Percentiles rank a stretch among this genome's conserved stretches.
These are phyloP conservation scores for Sebastes nivosus DNA, from an alignment of 2,797 vertebrate species.

Conservation along the genomic window DNA sequence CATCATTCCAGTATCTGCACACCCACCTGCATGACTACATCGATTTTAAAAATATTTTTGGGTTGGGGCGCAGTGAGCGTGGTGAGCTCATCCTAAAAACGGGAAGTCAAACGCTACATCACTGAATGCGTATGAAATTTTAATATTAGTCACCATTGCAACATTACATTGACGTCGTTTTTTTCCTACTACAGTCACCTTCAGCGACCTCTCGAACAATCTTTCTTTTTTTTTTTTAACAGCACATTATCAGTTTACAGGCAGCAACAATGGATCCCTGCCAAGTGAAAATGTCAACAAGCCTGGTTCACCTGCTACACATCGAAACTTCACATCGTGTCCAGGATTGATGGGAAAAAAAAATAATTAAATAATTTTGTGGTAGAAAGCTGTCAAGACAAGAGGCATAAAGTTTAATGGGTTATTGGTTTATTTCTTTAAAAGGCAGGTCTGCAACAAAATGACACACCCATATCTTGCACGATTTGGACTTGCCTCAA, in stretches of 20 bases:
- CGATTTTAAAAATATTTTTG: background rate
- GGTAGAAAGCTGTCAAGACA: background rate
- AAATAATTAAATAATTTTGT: conserved; percentile 8
- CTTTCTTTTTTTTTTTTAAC: background rate
- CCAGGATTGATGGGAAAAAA: background rate
- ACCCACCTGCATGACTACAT: background rate
- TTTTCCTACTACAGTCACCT: background rate
- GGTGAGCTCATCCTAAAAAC: conserved; percentile 40
- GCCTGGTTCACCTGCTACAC: conserved; percentile 16
- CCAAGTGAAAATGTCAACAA: conserved; percentile 40
- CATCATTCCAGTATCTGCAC: background rate
- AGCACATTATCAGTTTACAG: conserved; percentile 1
- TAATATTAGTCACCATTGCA: conserved; percentile 17
- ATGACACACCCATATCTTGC: conserved; percentile 42
- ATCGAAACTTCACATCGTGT: background rate
- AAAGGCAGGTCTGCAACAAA: conserved; percentile 9
- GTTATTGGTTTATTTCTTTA: conserved; percentile 12
- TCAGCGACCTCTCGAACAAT: background rate
- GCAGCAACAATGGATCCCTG: conserved; percentile 11
- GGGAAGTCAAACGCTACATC: conserved; percentile 33
- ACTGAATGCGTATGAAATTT: background rate
- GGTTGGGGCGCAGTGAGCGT: background rate
- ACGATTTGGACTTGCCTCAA: conserved; percentile 53
- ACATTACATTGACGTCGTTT: background rate
- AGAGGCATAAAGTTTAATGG: background rate